phyloP scores from a whole-genome alignment of 2,113 vertebrate genomes.

The Phalacrocorax brasilianus region DNA sequence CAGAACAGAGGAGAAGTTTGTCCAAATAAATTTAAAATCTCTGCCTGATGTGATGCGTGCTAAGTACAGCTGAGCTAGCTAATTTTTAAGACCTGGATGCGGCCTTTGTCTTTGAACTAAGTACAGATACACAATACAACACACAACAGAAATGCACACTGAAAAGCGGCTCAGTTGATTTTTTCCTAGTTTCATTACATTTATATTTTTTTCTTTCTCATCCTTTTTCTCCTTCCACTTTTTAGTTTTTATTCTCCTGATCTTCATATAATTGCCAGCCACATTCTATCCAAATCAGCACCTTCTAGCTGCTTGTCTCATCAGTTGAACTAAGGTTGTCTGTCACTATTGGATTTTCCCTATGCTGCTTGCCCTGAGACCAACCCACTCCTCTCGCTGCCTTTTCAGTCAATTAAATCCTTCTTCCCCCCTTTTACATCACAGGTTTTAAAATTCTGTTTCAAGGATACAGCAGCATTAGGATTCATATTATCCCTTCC shows the following conservation, averaged over 20 bases:
- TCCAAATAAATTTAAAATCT: neutral
- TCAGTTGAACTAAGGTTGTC: neutral
- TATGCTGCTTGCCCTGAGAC: neutral
- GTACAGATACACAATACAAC: neutral
- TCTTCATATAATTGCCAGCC: neutral
- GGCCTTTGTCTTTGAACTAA: neutral
- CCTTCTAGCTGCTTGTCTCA: neutral
- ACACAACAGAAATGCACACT: neutral
- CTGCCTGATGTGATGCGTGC: neutral
- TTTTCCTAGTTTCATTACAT: neutral
- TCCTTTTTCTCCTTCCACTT: neutral
- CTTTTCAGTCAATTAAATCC: neutral
- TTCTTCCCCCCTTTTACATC: neutral
- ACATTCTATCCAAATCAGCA: neutral
- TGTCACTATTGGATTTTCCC: neutral
- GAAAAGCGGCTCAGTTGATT: neutral
- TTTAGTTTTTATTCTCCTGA: neutral
- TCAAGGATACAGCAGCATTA: neutral
- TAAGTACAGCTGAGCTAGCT: neutral
- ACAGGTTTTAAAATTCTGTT: slow-evolving; percentile 3
- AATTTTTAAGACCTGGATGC: neutral
- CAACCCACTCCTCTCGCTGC: neutral
- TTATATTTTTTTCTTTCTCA: neutral
- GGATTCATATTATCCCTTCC: neutral
- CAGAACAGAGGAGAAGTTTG: neutral